phyloP scores from a whole-genome alignment of 2,797 vertebrate species.

The Eupleurogrammus muticus region DNA sequence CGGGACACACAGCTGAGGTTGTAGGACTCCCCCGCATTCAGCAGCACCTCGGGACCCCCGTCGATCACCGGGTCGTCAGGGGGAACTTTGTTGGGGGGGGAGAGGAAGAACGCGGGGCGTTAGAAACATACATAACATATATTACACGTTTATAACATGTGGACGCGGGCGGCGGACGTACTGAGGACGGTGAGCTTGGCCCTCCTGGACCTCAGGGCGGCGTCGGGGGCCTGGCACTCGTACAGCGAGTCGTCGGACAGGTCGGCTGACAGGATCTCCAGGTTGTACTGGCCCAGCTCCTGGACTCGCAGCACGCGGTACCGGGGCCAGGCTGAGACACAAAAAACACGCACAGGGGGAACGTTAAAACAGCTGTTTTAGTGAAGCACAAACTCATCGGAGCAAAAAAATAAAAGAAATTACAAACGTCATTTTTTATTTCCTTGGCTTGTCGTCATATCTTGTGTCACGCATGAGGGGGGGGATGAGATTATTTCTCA shows the following conservation, averaged over 20 bases:
- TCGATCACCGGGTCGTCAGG: conserved; percentile 93
- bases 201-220: conserved; percentile 91
- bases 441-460: no score
- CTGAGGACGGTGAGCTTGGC: conserved; percentile 93
- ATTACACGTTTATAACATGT: no score
- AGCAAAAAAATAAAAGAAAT: no score
- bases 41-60: conserved; percentile 90
- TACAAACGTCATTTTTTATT: no score
- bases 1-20: conserved; percentile 94
- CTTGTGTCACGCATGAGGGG: conserved; percentile 18
- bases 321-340: conserved; percentile 90
- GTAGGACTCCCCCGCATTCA: conserved; percentile 90
- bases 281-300: conserved; percentile 93
- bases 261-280: conserved; percentile 92
- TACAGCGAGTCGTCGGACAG: conserved; percentile 94
- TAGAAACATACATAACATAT: conserved; percentile 14
- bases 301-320: conserved; percentile 90
- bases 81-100: conserved; percentile 87
- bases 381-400: no score
- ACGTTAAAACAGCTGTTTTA: background rate
- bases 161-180: conserved; percentile 58
- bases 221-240: conserved; percentile 96
- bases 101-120: background rate
- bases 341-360: conserved; percentile 20
- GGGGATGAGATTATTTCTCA: background rate